Conservation (phyloP, 2,797 vertebrate species). For the Galaxias olidus region DNA sequence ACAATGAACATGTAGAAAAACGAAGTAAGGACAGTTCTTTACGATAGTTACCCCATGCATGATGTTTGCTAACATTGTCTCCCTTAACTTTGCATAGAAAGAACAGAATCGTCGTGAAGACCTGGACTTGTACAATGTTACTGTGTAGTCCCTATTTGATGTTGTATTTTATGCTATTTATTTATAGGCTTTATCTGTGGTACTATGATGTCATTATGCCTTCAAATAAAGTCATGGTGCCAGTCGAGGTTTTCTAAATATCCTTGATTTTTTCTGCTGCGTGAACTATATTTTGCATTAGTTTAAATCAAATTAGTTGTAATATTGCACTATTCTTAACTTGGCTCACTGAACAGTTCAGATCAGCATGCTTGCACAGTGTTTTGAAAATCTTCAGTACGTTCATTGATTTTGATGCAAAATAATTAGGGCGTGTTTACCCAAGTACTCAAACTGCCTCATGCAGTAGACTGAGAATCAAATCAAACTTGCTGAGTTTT, state of each 20-base stretch:
- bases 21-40: conserved; percentile 24
- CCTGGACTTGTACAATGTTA: conserved; percentile 47
- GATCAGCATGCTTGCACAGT: no score
- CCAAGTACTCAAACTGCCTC: no score
- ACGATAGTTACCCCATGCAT: conserved; percentile 55
- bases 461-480: no score
- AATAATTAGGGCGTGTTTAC: no score
- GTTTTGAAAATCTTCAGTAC: no score
- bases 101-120: conserved; percentile 39
- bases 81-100: conserved; percentile 52
- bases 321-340: no score
- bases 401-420: no score
- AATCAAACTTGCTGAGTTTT: no score
- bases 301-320: no score
- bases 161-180: conserved; percentile 79
- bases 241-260: conserved; percentile 47
- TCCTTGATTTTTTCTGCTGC: no score
- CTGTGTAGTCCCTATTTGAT: conserved; percentile 65
- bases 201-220: conserved; percentile 69
- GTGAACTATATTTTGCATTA: no score
- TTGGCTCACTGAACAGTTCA: no score
- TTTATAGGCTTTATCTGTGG: conserved; percentile 76
- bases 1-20: conserved; percentile 21
- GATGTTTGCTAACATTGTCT: conserved; percentile 40
- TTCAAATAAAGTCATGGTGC: conserved; percentile 79